Evolutionary conservation across 2,113 vertebrate species (phyloP).

Genomic region (Chloropsis cyanopogon): DNA sequence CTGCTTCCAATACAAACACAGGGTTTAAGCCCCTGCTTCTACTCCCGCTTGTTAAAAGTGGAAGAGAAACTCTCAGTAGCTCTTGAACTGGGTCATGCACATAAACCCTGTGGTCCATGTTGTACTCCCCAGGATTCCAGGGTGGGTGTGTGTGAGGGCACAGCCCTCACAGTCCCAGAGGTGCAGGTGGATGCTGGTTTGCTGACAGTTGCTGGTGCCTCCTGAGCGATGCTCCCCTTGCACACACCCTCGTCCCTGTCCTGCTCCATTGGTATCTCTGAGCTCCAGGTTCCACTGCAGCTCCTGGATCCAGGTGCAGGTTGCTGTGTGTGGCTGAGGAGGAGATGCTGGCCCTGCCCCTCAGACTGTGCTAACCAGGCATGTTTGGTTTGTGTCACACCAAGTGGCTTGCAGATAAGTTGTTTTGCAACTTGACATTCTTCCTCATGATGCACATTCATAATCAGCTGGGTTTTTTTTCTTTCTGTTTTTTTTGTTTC

Average conservation of each 20-base stretch:
- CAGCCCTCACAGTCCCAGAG: background rate
- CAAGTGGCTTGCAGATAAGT: background rate
- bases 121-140: background rate
- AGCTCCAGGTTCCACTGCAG: background rate
- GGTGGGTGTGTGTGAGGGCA: background rate
- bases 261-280: accelerated
- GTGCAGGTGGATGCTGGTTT: accelerated
- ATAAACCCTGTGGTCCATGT: background rate
- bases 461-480: background rate
- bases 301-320: background rate
- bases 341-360: background rate
- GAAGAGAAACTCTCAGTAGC: background rate
- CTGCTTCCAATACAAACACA: background rate
- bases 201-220: background rate
- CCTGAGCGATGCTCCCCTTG: accelerated
- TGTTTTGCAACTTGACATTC: background rate
- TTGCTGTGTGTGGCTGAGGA: background rate
- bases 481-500: no score
- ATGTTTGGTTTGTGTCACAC: no score
- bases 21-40: background rate
- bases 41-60: background rate
- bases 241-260: background rate
- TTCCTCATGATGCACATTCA: background rate
- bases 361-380: accelerated
- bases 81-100: background rate